Evolutionary conservation across 2,888 invertebrate species (phyloP), one percentile per base, ranked within the genome.

Genomic region (Geotrupes spiniger): DNA sequence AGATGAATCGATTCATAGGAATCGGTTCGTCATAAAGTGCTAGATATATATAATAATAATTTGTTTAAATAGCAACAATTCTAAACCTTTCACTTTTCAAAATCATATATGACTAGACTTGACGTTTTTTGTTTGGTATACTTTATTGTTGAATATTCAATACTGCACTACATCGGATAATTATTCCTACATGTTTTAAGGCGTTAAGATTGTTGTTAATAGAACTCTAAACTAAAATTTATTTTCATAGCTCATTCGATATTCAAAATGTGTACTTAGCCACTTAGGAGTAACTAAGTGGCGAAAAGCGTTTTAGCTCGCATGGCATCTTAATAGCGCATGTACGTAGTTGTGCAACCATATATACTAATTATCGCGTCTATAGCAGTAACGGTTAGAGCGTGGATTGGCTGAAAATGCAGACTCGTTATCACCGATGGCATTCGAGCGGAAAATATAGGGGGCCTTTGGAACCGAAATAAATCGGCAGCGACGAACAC

Each of bases 271-370:
- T 29, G 29, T 29, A 29, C 29, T 29, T 29, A 29, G 29, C 10
- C 29, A 29, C 29, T 29, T 29, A 29, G 12, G 29, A 29, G 29
- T 29, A 29, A 29, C 29, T 11, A 29, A 29, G 29, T 29, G 29
- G 29, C 10, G 29, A 29, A 11, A 29, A 29, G 29, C 29, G 10
- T 29, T 29, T 29, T 29, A 29, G 12, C 29, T 29, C 10, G 29
- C 10, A 11, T 29, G 12, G 29, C 29, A 11, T 29, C 11, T 29
- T 11, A 10, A 10, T 29, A 8, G 29, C 11, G 29, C 29, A 29
- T 29, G 29, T 11, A 29, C 10, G 10, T 29, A 29, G 12, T 29
- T 29, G 12, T 29, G 10, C 29, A 5, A 3, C 29, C 10, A 29
- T 29, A 29, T 29, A 29, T 29, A 29, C 10, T 29, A 29, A 29